phyloP scores from a whole-genome alignment of 2,888 invertebrate genomes.

The Meloe dianella region DNA sequence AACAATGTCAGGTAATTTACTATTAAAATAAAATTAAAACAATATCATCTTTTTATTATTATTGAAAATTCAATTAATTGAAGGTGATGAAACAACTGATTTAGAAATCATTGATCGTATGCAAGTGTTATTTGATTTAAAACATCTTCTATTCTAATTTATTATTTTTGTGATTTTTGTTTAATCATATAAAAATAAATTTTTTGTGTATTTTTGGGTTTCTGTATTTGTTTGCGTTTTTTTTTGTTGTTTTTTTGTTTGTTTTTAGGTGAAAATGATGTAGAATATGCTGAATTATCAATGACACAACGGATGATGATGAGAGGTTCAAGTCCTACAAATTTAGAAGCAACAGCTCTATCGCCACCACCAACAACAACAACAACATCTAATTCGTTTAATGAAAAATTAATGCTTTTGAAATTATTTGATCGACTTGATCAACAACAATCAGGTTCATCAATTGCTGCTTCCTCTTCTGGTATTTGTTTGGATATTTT shows the following conservation, averaged over 20 bases:
- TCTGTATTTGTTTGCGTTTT: conserved; percentile 16
- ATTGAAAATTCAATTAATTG: conserved; percentile 11
- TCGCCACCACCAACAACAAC: conserved; percentile 33
- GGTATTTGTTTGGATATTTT: neutral
- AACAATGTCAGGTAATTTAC: conserved; percentile 74
- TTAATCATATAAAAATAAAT: neutral
- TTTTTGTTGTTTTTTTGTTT: conserved; percentile 8
- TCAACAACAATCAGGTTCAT: conserved; percentile 8
- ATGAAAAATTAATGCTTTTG: conserved; percentile 67
- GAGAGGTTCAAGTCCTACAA: conserved; percentile 46
- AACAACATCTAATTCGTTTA: conserved; percentile 48
- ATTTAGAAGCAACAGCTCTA: conserved; percentile 42
- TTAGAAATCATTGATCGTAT: neutral
- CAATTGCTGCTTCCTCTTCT: neutral
- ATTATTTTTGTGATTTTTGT: conserved; percentile 16
- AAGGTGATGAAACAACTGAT: conserved; percentile 17
- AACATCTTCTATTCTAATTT: too few species aligned
- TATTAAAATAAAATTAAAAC: neutral
- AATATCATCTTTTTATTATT: conserved; percentile 8
- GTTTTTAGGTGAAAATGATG: conserved; percentile 69
- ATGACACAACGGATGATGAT: conserved; percentile 59
- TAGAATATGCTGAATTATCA: conserved; percentile 68
- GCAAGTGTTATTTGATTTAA: neutral
- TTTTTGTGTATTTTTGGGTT: conserved; percentile 1
- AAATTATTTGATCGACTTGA: conserved; percentile 49